A percentile compares a stretch with the other conserved stretches of the same genome.
These are phyloP conservation scores for Corapipo altera DNA, from an alignment of 2,113 vertebrate genomes.

Conservation along the genomic window DNA sequence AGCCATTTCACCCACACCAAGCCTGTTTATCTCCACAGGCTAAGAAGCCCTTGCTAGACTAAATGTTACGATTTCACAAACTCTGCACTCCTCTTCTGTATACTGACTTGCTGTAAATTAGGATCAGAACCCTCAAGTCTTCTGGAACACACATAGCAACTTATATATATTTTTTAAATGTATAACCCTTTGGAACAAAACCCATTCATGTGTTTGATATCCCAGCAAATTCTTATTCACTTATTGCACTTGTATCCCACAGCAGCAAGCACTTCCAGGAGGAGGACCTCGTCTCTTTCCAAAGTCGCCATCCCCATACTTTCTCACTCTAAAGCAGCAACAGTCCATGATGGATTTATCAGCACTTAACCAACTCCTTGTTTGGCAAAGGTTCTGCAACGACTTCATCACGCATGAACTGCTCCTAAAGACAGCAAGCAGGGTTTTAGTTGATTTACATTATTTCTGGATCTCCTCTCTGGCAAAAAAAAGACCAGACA, in stretches of 20 bases:
- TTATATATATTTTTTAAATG: not conserved
- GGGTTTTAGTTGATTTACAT: not conserved
- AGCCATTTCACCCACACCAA: not conserved
- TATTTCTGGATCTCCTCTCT: not conserved
- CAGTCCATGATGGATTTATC: conserved; percentile 38
- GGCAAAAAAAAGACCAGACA: not conserved
- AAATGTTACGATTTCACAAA: not conserved
- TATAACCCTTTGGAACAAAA: not conserved
- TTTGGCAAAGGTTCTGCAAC: conserved; percentile 76
- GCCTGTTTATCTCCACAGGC: not conserved
- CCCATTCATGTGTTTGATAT: not conserved
- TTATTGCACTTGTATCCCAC: not conserved
- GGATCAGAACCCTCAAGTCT: not conserved
- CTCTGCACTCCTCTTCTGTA: not conserved
- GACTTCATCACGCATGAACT: conserved; percentile 88
- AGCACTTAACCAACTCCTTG: conserved; percentile 85
- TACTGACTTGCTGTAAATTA: not conserved
- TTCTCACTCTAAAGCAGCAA: not conserved
- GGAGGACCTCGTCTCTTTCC: not conserved
- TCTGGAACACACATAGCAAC: not conserved
- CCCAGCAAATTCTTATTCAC: not conserved
- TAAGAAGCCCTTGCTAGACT: not conserved
- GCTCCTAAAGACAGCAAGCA: conserved; percentile 78
- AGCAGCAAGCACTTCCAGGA: not conserved
- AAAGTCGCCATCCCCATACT: not conserved